phyloP scores from a whole-genome alignment of 2,113 vertebrate genomes.

The Calyptomena viridis region DNA sequence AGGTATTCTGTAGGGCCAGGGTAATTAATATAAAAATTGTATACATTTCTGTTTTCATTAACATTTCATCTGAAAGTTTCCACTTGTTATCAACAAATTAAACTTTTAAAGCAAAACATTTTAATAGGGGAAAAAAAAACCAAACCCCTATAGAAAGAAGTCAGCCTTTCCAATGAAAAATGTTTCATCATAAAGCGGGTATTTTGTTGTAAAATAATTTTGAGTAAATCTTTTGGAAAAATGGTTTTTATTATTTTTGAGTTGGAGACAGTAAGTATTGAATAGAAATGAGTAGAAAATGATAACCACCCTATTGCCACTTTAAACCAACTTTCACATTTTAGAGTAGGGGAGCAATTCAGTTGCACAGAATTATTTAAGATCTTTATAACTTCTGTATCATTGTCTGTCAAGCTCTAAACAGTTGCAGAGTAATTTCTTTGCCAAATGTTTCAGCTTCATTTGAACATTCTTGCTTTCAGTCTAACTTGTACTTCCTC shows the following conservation, averaged over 20 bases:
- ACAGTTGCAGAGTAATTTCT: not conserved
- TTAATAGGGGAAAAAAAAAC: accelerated
- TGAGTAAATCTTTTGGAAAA: not conserved
- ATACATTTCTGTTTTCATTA: not conserved
- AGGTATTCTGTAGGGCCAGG: not conserved
- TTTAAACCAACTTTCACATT: not conserved
- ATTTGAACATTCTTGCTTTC: not conserved
- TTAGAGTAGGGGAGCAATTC: not conserved
- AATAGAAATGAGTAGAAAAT: not conserved
- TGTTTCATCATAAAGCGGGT: not conserved
- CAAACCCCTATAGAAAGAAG: not conserved
- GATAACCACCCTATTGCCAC: not conserved
- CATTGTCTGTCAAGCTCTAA: not conserved
- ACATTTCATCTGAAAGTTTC: not conserved
- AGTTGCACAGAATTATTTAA: not conserved
- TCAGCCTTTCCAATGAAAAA: not conserved
- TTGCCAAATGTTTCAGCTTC: not conserved
- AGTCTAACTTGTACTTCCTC: not conserved
- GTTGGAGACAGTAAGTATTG: not conserved
- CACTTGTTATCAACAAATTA: not conserved
- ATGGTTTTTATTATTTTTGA: not conserved
- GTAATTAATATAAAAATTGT: not conserved
- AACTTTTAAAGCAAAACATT: not conserved
- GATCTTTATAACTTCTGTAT: not conserved
- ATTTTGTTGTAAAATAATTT: not conserved